Conservation (phyloP, 2,113 vertebrate genomes). For the Nerophis ophidion region DNA sequence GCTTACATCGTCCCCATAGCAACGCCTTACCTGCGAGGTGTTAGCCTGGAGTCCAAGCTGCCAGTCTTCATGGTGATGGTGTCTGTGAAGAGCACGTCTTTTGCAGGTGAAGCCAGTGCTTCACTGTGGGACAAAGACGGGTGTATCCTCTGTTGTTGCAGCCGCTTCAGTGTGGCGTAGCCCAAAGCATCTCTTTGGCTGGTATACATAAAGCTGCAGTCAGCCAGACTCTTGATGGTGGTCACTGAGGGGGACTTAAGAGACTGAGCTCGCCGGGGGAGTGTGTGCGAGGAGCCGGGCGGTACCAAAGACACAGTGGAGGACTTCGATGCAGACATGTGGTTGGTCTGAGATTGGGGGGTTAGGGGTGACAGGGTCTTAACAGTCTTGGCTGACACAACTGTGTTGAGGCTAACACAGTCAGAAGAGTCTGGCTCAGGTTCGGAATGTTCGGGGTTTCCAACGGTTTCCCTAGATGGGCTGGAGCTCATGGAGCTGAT, state of each 20-base stretch:
- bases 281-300: slow-evolving; percentile 91
- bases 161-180: slow-evolving; percentile 89
- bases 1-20: background rate
- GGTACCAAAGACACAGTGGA: slow-evolving; percentile 86
- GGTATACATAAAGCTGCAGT: slow-evolving; percentile 95
- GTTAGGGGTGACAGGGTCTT: slow-evolving; percentile 82
- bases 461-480: slow-evolving; percentile 91
- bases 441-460: slow-evolving; percentile 78
- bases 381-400: slow-evolving; percentile 91
- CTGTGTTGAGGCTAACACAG: slow-evolving; percentile 94
- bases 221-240: slow-evolving; percentile 90
- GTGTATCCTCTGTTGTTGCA: slow-evolving; percentile 96
- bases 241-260: slow-evolving; percentile 91
- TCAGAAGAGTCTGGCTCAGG: slow-evolving; percentile 82
- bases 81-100: slow-evolving; percentile 96
- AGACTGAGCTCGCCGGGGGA: slow-evolving; percentile 92
- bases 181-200: slow-evolving; percentile 94
- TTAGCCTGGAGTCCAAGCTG: slow-evolving; percentile 94
- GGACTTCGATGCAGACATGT: slow-evolving; percentile 87
- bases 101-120: slow-evolving; percentile 91
- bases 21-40: slow-evolving; percentile 84
- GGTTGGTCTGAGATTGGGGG: slow-evolving; percentile 79
- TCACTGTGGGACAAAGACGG: slow-evolving; percentile 95
- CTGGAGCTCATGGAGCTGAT: slow-evolving; percentile 99
- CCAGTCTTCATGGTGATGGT: slow-evolving; percentile 98